Conservation (phyloP, 2,888 invertebrate genomes). For the Himalopsyche japonica region DNA sequence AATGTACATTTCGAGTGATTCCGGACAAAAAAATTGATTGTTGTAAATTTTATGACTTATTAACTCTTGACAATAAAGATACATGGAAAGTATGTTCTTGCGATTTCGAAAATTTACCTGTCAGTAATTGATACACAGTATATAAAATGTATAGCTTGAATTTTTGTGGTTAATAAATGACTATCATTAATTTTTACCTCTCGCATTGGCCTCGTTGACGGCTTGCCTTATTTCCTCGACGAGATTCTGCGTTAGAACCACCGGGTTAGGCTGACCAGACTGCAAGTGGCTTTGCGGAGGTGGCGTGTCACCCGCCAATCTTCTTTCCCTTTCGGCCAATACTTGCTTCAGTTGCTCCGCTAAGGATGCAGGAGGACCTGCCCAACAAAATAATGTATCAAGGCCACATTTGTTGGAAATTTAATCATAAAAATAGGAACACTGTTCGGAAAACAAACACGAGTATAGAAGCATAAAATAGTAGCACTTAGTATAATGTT, state of each 20-base stretch:
- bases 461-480: not conserved
- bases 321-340: constrained; percentile 81
- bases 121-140: too few relatives aligned
- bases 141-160: too few relatives aligned
- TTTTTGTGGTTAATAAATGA: too few relatives aligned
- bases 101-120: too few relatives aligned
- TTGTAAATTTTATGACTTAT: too few relatives aligned
- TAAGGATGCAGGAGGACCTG: constrained; percentile 74
- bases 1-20: too few relatives aligned
- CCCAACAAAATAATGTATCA: not conserved
- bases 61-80: too few relatives aligned
- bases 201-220: constrained; percentile 84
- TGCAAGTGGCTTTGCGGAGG: constrained; percentile 47
- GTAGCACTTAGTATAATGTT: not conserved
- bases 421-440: not conserved
- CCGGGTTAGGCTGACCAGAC: constrained; percentile 58
- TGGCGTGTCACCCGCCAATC: constrained; percentile 59
- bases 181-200: constrained; percentile 61
- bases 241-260: constrained; percentile 77
- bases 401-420: too few relatives aligned
- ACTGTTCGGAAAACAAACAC: not conserved
- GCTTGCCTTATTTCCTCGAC: constrained; percentile 87
- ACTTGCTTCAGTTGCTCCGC: constrained; percentile 88
- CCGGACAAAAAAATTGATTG: too few relatives aligned
- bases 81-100: too few relatives aligned